phyloP scores from a whole-genome alignment of 2,888 invertebrate genomes.

The Geotrupes spiniger region DNA sequence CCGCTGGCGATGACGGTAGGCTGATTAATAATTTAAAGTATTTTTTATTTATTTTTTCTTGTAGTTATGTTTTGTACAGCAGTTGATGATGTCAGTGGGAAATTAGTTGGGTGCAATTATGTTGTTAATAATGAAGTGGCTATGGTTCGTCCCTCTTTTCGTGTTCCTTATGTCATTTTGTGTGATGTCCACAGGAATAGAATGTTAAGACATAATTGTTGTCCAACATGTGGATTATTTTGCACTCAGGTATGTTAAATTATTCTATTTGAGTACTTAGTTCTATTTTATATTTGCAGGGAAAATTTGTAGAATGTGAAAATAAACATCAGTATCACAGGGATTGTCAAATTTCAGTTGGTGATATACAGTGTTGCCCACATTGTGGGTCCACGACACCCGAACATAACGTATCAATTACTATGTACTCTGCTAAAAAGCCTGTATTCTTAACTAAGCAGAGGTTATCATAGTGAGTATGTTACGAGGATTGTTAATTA shows the following conservation, averaged over 20 bases:
- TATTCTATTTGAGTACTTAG: slow-evolving; percentile 5
- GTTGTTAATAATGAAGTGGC: slow-evolving; percentile 58
- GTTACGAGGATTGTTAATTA: slow-evolving; percentile 25
- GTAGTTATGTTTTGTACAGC: slow-evolving; percentile 66
- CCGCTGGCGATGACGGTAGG: slow-evolving; percentile 33
- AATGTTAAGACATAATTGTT: slow-evolving; percentile 79
- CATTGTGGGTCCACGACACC: slow-evolving; percentile 68
- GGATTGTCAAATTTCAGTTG: slow-evolving; percentile 59
- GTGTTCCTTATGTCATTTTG: slow-evolving; percentile 75
- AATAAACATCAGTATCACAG: slow-evolving; percentile 79
- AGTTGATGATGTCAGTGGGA: slow-evolving; percentile 70
- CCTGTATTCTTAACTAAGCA: slow-evolving; percentile 63
- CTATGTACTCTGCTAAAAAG: slow-evolving; percentile 61
- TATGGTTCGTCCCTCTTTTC: slow-evolving; percentile 66
- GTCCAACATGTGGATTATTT: slow-evolving; percentile 85
- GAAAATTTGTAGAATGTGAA: slow-evolving; percentile 78
- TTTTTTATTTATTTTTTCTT: slow-evolving; percentile 4
- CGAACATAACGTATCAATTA: slow-evolving; percentile 58
- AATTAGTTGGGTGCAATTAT: slow-evolving; percentile 79
- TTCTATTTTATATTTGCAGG: slow-evolving; percentile 53
- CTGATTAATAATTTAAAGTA: slow-evolving; percentile 18
- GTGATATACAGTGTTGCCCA: slow-evolving; percentile 58
- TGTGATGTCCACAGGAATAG: slow-evolving; percentile 78
- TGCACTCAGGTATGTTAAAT: slow-evolving; percentile 72
- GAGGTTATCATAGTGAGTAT: slow-evolving; percentile 44